A percentile compares a stretch with the other conserved stretches of the same genome.
These are phyloP conservation scores for Tetramorium alpestre DNA, from an alignment of 1,140 invertebrate genomes.

Conservation along the genomic window DNA sequence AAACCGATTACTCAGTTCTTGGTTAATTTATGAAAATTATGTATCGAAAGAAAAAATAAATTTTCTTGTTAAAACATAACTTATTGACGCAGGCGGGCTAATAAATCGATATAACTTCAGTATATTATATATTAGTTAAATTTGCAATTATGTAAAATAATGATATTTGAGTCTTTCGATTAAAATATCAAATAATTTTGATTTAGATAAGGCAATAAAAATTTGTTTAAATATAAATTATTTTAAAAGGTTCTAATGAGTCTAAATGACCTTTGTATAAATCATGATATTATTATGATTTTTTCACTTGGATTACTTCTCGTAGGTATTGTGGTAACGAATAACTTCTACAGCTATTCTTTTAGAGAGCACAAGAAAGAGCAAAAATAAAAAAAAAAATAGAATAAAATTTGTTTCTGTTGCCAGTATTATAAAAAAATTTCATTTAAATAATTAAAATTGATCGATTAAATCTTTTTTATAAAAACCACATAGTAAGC, in stretches of 20 bases:
- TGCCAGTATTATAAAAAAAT: background rate
- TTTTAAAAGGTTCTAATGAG: constrained; percentile 22
- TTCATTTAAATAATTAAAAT: constrained; percentile 1
- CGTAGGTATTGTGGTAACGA: background rate
- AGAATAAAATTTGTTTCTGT: background rate
- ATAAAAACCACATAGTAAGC: background rate
- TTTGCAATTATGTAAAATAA: constrained; percentile 26
- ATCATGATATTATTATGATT: background rate
- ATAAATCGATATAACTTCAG: constrained; percentile 2
- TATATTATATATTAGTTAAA: background rate
- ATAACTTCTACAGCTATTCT: constrained; percentile 19
- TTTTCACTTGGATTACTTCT: background rate
- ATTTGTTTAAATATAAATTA: constrained; percentile 21
- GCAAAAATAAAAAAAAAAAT: background rate
- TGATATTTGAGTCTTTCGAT: constrained; percentile 7
- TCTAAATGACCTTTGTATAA: background rate
- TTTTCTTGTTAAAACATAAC: constrained; percentile 7
- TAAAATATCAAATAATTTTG: constrained; percentile 38
- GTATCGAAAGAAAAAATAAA: background rate
- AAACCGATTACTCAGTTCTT: background rate
- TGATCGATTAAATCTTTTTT: background rate
- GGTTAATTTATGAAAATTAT: background rate
- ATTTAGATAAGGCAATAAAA: constrained; percentile 8
- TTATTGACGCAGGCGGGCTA: background rate
- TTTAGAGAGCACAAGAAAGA: constrained; percentile 35